Evolutionary conservation across 2,797 vertebrate genomes (phyloP), one percentile per base, ranked within the genome.

Genomic region (Cottoperca gobio): DNA sequence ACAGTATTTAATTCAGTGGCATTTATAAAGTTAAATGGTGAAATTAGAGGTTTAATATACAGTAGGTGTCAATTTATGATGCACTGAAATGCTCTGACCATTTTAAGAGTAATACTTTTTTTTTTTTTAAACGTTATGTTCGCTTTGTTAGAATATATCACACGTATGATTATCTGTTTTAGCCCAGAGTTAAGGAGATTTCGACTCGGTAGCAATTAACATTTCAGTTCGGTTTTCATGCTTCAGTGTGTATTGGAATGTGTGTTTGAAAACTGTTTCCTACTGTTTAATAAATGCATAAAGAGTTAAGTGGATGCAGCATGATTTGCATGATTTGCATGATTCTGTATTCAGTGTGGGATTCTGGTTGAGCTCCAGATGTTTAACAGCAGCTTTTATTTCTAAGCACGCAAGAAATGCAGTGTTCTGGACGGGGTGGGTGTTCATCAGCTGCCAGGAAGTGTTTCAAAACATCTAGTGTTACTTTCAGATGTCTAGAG

Each of bases 281-380:
- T 55, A 45, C 2, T 6, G 31, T 55, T 76, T 72, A 28, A 14
- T 53, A 48, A 79, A 57, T 40, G 39, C 46, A 52, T 48, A 5
- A 48, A 37, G 53, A 54, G 23, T 60, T 2, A 43, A 58, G 8
- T 67, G 54, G 70, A 40, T 62, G 61, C 58, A 66, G 62, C 61
- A 16, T 23, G 48, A 61, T 82, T 40, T 49, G 62, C 61, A 16
- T 23, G 48, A 61, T 82, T 40, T 49, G 53, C 54, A 72, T 76
- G 64, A 35, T 52, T 60, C 16, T 72, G 49, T 45, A 39, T 48
- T 60, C 54, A 54, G 39, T 50, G 39, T 39, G 11, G 23, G 3
- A 35, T 6, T 65, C 57, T 39, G 12, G 55, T 76, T 8, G 9
- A 3, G 4, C 31, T n/a, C 60, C 37, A 65, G 9, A 68, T 35